Base-by-base conservation (phyloP, 2,113 vertebrate genomes). In the Bos javanicus region DNA sequence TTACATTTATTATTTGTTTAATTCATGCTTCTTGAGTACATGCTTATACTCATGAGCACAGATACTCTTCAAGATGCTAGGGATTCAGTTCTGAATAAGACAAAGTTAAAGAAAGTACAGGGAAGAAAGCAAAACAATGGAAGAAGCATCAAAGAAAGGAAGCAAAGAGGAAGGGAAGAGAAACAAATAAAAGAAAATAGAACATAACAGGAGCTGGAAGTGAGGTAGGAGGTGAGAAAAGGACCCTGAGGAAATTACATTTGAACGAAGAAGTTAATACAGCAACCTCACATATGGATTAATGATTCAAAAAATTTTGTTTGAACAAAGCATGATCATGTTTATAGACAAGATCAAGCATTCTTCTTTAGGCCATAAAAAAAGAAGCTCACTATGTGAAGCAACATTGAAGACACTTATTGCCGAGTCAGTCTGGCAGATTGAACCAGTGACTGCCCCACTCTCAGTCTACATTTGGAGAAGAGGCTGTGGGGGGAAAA, bases 1-100 rank as follows among this genome's bases (percentile, higher is more conserved):
- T 87, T 60, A 60, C 4, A 39, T 85, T 87, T 85, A 76, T 39
- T 81, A 85, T 30, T 71, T 57, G n/a, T 85, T 90, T 93, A 89
- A 52, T 7, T 21, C 28, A 7, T 54, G 1, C 90, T 95, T 92
- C 64, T 94, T 85, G 14, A 92, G 5, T n/a, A 67, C 19, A 54
- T 56, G 81, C 39, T 64, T 7, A n/a, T 78, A 39, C 19, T 71
- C 19, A 36, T 28, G 7, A 71, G 7, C 7, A 2, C 13, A 81
- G 9, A 30, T 3, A 88, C 3, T 80, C 46, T 71, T 93, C 36
- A 87, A 78, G 7, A 62, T 93, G 28, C 8, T 87, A 95, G 3
- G 9, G 7, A 82, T 96, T 74, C 6, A 15, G 4, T 84, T 54
- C 1, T 82, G 6, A 85, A 36, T 36, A 43, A 84, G 28, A 78